Conservation (phyloP, 1,140 invertebrate species). For the Augochlora pura region DNA sequence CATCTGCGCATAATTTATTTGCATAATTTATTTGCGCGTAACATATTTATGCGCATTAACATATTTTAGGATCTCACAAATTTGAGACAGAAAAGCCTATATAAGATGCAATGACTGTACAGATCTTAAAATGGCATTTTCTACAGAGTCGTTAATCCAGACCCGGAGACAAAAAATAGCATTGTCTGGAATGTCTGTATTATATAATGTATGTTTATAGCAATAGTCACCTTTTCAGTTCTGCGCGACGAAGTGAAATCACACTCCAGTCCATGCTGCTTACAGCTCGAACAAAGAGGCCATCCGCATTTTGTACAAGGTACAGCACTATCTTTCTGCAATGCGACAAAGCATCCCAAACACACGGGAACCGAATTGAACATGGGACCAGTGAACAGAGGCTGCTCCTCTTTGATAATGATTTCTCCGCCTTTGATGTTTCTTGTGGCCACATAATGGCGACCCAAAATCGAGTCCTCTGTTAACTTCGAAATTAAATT, state of each 20-base stretch:
- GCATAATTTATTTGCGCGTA: too few relatives aligned
- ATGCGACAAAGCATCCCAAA: constrained; percentile 83
- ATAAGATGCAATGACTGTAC: too few relatives aligned
- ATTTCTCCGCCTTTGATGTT: constrained; percentile 88
- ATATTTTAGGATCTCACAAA: too few relatives aligned
- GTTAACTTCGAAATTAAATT: constrained; percentile 4
- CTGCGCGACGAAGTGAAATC: constrained; percentile 81
- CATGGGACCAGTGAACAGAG: constrained; percentile 86
- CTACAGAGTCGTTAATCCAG: too few relatives aligned
- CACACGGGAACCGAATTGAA: constrained; percentile 85
- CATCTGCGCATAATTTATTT: too few relatives aligned
- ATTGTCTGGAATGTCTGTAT: too few relatives aligned
- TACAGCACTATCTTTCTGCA: constrained; percentile 77
- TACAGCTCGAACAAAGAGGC: constrained; percentile 85
- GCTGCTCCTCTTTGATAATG: constrained; percentile 83
- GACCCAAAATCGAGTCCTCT: constrained; percentile 81
- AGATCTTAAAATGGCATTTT: too few relatives aligned
- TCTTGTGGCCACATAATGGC: constrained; percentile 87
- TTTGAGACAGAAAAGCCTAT: too few relatives aligned
- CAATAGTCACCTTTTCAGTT: constrained; percentile 78
- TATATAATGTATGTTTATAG: too few relatives aligned
- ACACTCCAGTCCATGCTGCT: constrained; percentile 86
- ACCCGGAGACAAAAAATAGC: too few relatives aligned
- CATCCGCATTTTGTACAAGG: constrained; percentile 86
- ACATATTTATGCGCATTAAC: too few relatives aligned